phyloP scores from a whole-genome alignment of 2,797 vertebrate species.

The Bradypus variegatus region DNA sequence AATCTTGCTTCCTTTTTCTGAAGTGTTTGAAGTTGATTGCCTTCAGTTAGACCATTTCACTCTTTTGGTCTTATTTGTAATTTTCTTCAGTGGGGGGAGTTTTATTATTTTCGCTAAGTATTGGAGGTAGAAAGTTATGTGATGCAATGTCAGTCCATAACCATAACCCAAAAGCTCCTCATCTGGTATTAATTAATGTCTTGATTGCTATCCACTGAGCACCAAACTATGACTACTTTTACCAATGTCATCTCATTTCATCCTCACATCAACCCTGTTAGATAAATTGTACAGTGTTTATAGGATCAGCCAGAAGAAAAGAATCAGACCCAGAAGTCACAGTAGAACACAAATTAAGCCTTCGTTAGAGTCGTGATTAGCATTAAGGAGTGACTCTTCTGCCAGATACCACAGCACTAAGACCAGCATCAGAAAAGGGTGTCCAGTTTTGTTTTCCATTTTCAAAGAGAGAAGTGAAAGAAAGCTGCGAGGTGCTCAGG shows the following conservation, averaged over 20 bases:
- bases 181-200: background rate
- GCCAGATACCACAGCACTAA: background rate
- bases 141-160: background rate
- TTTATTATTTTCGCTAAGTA: background rate
- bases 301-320: background rate
- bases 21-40: background rate
- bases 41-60: background rate
- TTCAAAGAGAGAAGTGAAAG: background rate
- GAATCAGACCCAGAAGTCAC: background rate
- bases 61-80: background rate
- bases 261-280: background rate
- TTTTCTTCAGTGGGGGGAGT: background rate
- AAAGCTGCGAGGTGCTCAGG: background rate
- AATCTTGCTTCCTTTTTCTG: background rate
- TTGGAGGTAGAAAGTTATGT: background rate
- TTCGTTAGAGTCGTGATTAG: background rate
- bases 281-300: background rate
- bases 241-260: background rate
- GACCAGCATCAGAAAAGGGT: background rate
- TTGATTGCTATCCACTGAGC: background rate
- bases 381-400: background rate
- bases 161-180: background rate
- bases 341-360: background rate
- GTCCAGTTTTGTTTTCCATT: background rate
- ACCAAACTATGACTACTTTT: background rate